Percentiles rank a stretch among this genome's conserved stretches.
Conservation (phyloP, 2,888 invertebrate species). For the Dryadula phaetusa region DNA sequence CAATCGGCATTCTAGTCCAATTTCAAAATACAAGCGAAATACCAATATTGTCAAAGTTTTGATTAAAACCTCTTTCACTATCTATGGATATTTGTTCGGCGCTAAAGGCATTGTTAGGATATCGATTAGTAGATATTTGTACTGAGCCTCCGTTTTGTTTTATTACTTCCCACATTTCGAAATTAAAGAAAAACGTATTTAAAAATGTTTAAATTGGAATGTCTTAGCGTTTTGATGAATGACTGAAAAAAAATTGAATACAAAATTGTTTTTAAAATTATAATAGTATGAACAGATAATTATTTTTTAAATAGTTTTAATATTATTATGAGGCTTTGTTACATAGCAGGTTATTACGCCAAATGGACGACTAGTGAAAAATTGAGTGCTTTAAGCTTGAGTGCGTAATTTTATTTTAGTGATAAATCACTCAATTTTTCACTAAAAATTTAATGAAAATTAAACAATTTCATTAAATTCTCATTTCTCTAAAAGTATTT, state of each 20-base stretch:
- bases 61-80: conserved; percentile 40
- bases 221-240: conserved; percentile 3
- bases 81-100: conserved; percentile 27
- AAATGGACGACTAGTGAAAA: no score
- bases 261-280: background rate
- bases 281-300: background rate
- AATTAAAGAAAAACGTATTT: background rate
- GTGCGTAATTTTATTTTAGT: no score
- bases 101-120: conserved; percentile 15
- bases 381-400: no score
- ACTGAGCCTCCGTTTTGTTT: conserved; percentile 2
- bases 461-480: no score
- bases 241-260: background rate
- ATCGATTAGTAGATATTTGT: conserved; percentile 21
- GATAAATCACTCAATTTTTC: no score
- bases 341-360: no score
- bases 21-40: conserved; percentile 11
- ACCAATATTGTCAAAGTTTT: conserved; percentile 41
- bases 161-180: conserved; percentile 1
- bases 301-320: conserved; percentile 1
- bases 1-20: background rate
- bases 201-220: conserved; percentile 10
- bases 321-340: background rate
- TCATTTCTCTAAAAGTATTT: no score
- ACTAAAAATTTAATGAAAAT: no score